Evolutionary conservation across 2,113 vertebrate species (phyloP).

Genomic region (Cebus imitator): DNA sequence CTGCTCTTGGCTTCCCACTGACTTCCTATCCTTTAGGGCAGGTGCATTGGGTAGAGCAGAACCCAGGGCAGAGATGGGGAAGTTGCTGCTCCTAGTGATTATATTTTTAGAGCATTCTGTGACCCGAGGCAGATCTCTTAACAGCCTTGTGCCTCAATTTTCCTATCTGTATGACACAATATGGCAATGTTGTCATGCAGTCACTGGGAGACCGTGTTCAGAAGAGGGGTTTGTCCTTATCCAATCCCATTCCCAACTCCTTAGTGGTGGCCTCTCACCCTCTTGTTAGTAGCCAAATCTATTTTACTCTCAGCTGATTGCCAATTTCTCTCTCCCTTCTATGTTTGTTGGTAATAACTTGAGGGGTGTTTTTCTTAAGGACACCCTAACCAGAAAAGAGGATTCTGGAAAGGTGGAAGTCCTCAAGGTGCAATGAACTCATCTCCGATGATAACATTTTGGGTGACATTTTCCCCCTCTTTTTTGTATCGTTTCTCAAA

Average conservation of each 20-base stretch:
- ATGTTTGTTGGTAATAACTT: background rate
- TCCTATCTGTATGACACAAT: background rate
- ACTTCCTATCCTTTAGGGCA: background rate
- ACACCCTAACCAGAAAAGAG: background rate
- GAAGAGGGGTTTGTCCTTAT: background rate
- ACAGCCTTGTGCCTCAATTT: background rate
- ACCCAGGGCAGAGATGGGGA: fast-evolving
- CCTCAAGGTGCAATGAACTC: background rate
- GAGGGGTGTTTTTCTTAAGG: background rate
- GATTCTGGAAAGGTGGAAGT: background rate
- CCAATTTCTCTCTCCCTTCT: background rate
- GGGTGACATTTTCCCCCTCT: background rate
- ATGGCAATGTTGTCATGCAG: background rate
- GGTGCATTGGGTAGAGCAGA: background rate
- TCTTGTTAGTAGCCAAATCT: background rate
- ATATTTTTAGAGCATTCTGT: background rate
- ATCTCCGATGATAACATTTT: background rate
- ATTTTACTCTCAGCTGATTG: background rate
- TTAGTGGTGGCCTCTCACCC: background rate
- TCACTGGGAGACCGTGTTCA: background rate
- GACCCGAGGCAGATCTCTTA: background rate
- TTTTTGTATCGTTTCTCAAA: background rate
- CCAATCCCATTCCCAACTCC: fast-evolving
- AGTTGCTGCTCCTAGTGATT: background rate
- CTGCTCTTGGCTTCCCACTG: background rate